Conservation (phyloP, 2,113 vertebrate species). For the Phrynosoma blainvillii region DNA sequence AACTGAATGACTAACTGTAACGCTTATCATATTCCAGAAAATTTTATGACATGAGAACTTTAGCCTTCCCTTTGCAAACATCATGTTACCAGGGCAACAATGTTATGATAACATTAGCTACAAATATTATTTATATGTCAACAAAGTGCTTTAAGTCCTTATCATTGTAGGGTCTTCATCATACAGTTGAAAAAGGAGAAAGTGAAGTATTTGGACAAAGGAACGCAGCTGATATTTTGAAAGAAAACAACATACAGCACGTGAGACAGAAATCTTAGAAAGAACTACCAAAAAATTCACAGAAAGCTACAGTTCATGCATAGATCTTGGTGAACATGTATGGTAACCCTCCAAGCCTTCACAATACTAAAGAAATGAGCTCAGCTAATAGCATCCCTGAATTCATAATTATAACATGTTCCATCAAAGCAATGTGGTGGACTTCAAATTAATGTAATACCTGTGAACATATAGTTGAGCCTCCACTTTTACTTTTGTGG, state of each 20-base stretch:
- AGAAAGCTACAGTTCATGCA: conserved; percentile 59
- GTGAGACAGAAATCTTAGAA: conserved; percentile 60
- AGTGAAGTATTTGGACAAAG: conserved; percentile 48
- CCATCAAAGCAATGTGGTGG: background rate
- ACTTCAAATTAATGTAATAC: conserved; percentile 12
- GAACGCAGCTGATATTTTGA: conserved; percentile 34
- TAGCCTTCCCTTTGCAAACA: conserved; percentile 56
- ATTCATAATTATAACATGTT: conserved; percentile 38
- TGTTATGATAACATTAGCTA: conserved; percentile 56
- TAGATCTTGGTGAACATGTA: conserved; percentile 58
- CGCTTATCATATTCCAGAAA: conserved; percentile 43
- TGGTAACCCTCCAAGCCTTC: conserved; percentile 59
- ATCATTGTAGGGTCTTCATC: conserved; percentile 34
- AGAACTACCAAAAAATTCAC: conserved; percentile 45
- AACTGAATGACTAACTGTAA: conserved; percentile 62
- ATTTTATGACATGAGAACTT: conserved; percentile 51
- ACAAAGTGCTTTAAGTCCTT: conserved; percentile 35
- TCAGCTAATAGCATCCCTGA: conserved; percentile 52
- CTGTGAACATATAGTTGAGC: too few relatives aligned
- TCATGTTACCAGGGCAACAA: conserved; percentile 52
- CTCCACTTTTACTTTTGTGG: too few relatives aligned
- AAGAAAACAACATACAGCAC: conserved; percentile 38
- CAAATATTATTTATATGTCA: conserved; percentile 43
- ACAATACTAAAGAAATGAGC: conserved; percentile 68
- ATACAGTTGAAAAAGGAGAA: conserved; percentile 53